Percentiles rank a stretch among this genome's conserved stretches.
phyloP scores from a whole-genome alignment of 2,113 vertebrate genomes.

The Microtus ochrogaster region DNA sequence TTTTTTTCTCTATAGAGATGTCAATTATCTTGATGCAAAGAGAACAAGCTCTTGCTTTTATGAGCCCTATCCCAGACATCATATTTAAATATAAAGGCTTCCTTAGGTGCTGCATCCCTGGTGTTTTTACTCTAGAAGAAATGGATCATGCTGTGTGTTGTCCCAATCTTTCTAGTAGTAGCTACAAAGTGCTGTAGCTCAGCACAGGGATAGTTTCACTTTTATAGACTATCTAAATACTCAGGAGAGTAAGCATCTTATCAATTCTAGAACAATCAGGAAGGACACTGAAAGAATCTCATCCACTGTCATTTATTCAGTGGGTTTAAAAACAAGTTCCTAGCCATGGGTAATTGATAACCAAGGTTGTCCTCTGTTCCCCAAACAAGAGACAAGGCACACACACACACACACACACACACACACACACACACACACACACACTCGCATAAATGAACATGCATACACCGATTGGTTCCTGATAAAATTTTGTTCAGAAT shows the following conservation, averaged over 20 bases:
- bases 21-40: conserved; percentile 47
- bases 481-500: conserved; percentile 26
- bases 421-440: background rate
- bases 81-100: conserved; percentile 14
- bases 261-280: background rate
- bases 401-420: background rate
- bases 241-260: background rate
- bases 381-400: no score
- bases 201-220: background rate
- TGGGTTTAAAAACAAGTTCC: conserved; percentile 5
- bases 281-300: background rate
- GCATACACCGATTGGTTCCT: no score
- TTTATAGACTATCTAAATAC: background rate
- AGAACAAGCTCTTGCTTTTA: background rate
- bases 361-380: background rate
- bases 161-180: background rate
- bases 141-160: background rate
- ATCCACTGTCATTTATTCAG: background rate
- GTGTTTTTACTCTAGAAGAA: background rate
- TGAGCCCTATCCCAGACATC: background rate
- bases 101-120: background rate
- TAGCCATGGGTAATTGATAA: background rate
- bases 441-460: background rate
- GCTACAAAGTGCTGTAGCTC: background rate
- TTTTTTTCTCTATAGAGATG: conserved; percentile 6